These are phyloP conservation scores for Nephrocerus scutellatus DNA, from an alignment of 2,888 invertebrate genomes.

Conservation along the genomic window DNA sequence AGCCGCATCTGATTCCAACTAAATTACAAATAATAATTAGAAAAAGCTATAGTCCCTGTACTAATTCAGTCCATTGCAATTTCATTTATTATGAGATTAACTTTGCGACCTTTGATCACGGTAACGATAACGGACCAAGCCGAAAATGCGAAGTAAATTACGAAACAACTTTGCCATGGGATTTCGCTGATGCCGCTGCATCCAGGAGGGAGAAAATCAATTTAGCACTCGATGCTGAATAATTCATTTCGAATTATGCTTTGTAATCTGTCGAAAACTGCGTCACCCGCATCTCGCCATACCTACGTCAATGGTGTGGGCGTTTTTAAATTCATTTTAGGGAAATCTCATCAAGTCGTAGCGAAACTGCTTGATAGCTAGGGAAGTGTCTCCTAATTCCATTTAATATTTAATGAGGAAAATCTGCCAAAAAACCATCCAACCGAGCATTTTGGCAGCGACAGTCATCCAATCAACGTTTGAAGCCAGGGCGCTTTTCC, in stretches of 20 bases:
- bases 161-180: constrained; percentile 22
- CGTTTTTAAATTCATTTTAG: constrained; percentile 40
- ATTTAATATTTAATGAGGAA: constrained; percentile 43
- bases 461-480: too few species aligned
- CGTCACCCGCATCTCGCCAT: constrained; percentile 2
- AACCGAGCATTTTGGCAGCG: too few species aligned
- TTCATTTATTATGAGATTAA: too few species aligned
- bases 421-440: too few species aligned
- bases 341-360: too few species aligned
- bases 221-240: constrained; percentile 41
- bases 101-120: too few species aligned
- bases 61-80: too few species aligned
- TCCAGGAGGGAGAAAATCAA: constrained; percentile 37
- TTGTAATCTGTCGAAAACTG: constrained; percentile 40
- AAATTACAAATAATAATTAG: too few species aligned
- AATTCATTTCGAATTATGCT: constrained; percentile 42
- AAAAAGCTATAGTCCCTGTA: too few species aligned
- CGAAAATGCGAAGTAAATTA: neutral
- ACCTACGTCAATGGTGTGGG: constrained; percentile 11
- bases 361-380: constrained; percentile 17
- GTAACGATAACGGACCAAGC: constrained; percentile 17
- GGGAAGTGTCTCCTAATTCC: constrained; percentile 43
- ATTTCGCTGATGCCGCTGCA: constrained; percentile 11
- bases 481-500: too few species aligned
- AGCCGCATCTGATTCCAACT: too few species aligned